Percentiles rank a stretch among this genome's conserved stretches.
Conservation (phyloP, 2,797 vertebrate species). For the Myotis findleyi region DNA sequence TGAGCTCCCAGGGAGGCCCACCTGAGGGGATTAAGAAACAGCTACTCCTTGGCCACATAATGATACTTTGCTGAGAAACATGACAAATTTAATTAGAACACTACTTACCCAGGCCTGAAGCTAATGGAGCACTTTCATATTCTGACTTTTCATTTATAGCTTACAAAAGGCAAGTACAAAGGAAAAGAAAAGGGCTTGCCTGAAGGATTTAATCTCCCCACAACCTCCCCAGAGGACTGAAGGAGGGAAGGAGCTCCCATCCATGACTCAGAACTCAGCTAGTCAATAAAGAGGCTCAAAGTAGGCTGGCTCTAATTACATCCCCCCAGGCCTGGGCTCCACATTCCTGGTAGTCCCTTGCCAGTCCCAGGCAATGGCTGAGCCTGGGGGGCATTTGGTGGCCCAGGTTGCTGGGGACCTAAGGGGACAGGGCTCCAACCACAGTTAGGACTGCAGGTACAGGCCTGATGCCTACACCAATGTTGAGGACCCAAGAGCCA, state of each 20-base stretch:
- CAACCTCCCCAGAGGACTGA: slow-evolving; percentile 54
- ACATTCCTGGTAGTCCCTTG: not conserved
- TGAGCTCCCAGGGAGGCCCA: not conserved
- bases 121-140: slow-evolving; percentile 84
- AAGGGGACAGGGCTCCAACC: not conserved
- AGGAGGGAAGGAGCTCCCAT: slow-evolving; percentile 73
- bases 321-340: slow-evolving; percentile 66
- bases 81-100: slow-evolving; percentile 89
- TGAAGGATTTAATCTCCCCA: slow-evolving; percentile 71
- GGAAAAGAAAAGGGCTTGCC: slow-evolving; percentile 61
- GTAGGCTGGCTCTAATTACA: slow-evolving; percentile 83
- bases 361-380: not conserved
- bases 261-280: slow-evolving; percentile 84
- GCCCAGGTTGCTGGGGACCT: not conserved
- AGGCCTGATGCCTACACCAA: not conserved
- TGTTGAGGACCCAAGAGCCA: no score
- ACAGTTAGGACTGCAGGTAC: not conserved
- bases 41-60: slow-evolving; percentile 83
- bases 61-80: slow-evolving; percentile 87
- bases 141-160: slow-evolving; percentile 87
- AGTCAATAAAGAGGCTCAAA: slow-evolving; percentile 84
- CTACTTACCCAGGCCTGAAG: slow-evolving; percentile 85
- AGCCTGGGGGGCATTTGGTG: not conserved
- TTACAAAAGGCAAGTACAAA: slow-evolving; percentile 79
- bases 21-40: slow-evolving; percentile 85